phyloP scores from a whole-genome alignment of 2,888 invertebrate genomes.

The Erpobdella octoculata region DNA sequence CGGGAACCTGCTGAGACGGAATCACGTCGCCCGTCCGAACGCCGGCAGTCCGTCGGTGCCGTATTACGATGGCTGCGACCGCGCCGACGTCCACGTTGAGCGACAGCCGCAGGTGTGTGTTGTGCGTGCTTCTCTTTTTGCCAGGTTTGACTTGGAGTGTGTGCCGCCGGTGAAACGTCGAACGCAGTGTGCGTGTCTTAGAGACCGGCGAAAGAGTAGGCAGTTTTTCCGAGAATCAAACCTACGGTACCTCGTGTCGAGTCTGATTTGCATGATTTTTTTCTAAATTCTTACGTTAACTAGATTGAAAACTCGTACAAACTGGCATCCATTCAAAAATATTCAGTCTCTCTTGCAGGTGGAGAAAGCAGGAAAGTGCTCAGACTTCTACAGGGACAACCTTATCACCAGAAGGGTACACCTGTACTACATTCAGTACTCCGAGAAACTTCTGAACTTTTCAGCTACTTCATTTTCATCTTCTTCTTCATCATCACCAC shows the following conservation, averaged over 20 bases:
- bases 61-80: no score
- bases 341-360: no score
- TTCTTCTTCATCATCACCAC: conserved; percentile 64
- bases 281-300: no score
- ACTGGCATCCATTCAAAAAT: no score
- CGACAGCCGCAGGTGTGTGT: no score
- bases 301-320: no score
- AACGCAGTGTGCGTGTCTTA: no score
- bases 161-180: neutral
- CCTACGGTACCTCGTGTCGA: no score
- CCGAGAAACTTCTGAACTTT: conserved; percentile 47
- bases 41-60: neutral
- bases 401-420: conserved; percentile 70
- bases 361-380: conserved; percentile 63
- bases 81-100: no score
- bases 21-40: conserved; percentile 43
- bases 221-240: no score
- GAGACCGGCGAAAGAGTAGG: no score
- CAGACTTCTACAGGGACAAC: conserved; percentile 68
- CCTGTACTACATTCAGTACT: conserved; percentile 71
- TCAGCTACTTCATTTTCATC: neutral
- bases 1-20: conserved; percentile 66
- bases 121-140: neutral
- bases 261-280: no score
- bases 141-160: neutral